Evolutionary conservation across 2,888 invertebrate species (phyloP).

Genomic region (Prionchulus punctatus): DNA sequence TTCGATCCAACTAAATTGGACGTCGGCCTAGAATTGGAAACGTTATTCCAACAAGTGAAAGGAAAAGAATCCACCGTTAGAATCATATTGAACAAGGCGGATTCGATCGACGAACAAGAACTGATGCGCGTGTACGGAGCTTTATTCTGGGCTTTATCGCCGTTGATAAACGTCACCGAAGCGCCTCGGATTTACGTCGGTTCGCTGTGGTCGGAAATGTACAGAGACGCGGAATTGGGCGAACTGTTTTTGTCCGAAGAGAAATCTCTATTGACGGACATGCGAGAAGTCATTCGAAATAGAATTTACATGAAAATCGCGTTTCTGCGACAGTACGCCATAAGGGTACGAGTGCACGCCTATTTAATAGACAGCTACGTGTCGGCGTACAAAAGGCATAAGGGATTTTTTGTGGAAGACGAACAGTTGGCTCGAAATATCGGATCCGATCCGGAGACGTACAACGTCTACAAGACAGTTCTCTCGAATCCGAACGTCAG

Average conservation of each 20-base stretch:
- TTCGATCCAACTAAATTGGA: conserved; percentile 89
- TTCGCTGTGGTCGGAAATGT: conserved; percentile 61
- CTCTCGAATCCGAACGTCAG: conserved; percentile 16
- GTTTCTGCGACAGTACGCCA: conserved; percentile 82
- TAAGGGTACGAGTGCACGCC: conserved; percentile 72
- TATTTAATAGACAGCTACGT: conserved; percentile 50
- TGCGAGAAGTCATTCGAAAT: conserved; percentile 66
- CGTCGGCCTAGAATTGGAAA: conserved; percentile 83
- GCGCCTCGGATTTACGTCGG: conserved; percentile 78
- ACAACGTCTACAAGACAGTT: conserved; percentile 17
- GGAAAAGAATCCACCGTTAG: conserved; percentile 63
- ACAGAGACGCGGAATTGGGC: conserved; percentile 60
- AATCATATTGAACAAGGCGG: conserved; percentile 82
- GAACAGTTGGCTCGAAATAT: conserved; percentile 17
- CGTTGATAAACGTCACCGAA: conserved; percentile 79
- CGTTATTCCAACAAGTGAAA: conserved; percentile 79
- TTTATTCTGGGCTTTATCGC: conserved; percentile 89
- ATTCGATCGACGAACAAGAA: conserved; percentile 76
- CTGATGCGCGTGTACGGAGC: conserved; percentile 80
- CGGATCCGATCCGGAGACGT: conserved; percentile 18
- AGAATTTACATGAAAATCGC: conserved; percentile 84
- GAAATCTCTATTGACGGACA: conserved; percentile 64
- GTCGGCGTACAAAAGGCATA: conserved; percentile 78
- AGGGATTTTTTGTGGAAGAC: conserved; percentile 47
- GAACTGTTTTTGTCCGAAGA: conserved; percentile 72